phyloP scores from a whole-genome alignment of 2,113 vertebrate species.

The Siphamia tubifer region DNA sequence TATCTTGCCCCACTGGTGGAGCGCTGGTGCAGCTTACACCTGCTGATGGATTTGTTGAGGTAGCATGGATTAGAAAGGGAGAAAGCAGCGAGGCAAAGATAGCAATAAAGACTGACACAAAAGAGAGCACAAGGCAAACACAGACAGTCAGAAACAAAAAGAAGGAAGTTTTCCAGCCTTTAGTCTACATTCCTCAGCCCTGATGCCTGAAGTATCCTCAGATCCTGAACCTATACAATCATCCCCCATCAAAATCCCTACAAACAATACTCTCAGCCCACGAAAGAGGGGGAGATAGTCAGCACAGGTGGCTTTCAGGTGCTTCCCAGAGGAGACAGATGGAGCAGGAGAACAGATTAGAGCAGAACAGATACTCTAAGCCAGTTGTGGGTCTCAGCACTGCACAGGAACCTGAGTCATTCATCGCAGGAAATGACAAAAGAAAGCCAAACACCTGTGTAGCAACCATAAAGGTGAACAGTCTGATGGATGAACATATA shows the following conservation, averaged over 20 bases:
- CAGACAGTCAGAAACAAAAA: constrained; percentile 66
- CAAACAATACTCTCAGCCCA: constrained; percentile 63
- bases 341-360: constrained; percentile 56
- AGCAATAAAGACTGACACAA: constrained; percentile 48
- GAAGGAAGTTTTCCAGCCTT: constrained; percentile 71
- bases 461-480: constrained; percentile 17
- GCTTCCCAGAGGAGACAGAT: constrained; percentile 62
- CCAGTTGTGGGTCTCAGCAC: constrained; percentile 19
- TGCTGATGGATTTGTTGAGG: constrained; percentile 47
- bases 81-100: constrained; percentile 17
- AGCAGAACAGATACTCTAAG: constrained; percentile 35
- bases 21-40: constrained; percentile 30
- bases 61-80: constrained; percentile 32
- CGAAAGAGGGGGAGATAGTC: constrained; percentile 40
- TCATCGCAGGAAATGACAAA: constrained; percentile 45
- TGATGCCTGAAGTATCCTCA: constrained; percentile 57
- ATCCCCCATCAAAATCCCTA: constrained; percentile 47
- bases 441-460: constrained; percentile 54
- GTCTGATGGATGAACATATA: background rate
- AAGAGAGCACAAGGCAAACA: constrained; percentile 59
- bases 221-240: constrained; percentile 64
- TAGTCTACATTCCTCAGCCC: constrained; percentile 65
- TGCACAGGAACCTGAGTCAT: constrained; percentile 49
- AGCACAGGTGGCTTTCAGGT: constrained; percentile 70
- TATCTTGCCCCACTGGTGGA: background rate